Evolutionary conservation across 30 jellyfish, hydroid and myxozoan genomes (phyloP).

Genomic region (Aurelia aurita complex sp. Pacific): DNA sequence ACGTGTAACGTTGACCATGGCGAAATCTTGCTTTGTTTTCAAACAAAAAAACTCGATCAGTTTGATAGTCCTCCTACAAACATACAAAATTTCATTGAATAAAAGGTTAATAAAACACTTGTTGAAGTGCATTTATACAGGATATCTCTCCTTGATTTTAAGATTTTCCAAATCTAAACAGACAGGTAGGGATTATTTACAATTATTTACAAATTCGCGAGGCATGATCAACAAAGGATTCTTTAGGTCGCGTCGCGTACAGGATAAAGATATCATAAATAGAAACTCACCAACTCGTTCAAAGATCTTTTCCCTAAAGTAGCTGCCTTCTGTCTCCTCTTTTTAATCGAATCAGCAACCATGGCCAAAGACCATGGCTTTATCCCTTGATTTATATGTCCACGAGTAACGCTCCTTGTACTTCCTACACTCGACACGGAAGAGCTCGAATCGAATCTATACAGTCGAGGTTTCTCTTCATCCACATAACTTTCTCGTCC

Average conservation of each 20-base stretch:
- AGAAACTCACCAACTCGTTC: slow-evolving; percentile 51
- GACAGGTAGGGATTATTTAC: slow-evolving; percentile 49
- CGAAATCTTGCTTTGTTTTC: no score
- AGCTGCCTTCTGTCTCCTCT: slow-evolving; percentile 43
- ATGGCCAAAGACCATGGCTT: slow-evolving; percentile 61
- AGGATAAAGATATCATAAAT: no score
- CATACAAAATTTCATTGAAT: neutral
- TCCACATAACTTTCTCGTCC: slow-evolving; percentile 59
- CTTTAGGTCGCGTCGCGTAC: no score
- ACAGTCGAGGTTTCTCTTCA: slow-evolving; percentile 45
- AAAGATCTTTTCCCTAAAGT: slow-evolving; percentile 23
- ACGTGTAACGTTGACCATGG: no score
- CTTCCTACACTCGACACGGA: slow-evolving; percentile 71
- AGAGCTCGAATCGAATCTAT: slow-evolving; percentile 53
- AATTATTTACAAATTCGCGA: neutral
- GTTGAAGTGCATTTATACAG: neutral
- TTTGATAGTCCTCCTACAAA: slow-evolving; percentile 21
- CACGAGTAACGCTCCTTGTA: slow-evolving; percentile 46
- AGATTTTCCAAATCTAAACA: slow-evolving; percentile 33
- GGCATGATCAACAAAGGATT: slow-evolving; percentile 39
- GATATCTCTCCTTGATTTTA: neutral
- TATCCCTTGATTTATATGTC: slow-evolving; percentile 5
- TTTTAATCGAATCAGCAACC: slow-evolving; percentile 57
- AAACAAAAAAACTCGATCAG: neutral
- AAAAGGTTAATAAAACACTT: slow-evolving; percentile 9